Conservation (phyloP, 2,888 invertebrate species). For the Nymphalis urticae region DNA sequence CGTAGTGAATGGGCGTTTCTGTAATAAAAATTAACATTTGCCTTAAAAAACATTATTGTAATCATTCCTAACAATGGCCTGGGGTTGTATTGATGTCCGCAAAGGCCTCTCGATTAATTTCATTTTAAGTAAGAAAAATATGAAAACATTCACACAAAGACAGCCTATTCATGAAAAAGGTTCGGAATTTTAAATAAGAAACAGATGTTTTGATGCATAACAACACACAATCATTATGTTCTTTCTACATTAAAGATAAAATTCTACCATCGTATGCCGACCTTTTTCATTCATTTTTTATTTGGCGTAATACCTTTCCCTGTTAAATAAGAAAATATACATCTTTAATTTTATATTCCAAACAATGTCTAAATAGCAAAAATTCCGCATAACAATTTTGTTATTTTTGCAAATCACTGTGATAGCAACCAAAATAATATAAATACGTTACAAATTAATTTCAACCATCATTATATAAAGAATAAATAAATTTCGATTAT, state of each 20-base stretch:
- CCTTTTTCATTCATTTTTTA: slow-evolving; percentile 25
- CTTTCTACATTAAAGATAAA: slow-evolving; percentile 32
- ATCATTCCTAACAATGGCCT: slow-evolving; percentile 74
- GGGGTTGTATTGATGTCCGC: slow-evolving; percentile 74
- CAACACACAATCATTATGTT: slow-evolving; percentile 38
- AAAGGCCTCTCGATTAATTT: slow-evolving; percentile 74
- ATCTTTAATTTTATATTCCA: neutral
- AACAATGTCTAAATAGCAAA: neutral
- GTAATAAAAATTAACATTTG: slow-evolving; percentile 78
- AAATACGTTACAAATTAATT: too few relatives aligned
- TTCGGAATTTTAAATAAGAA: slow-evolving; percentile 58
- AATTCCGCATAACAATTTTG: too few relatives aligned
- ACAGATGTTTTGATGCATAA: slow-evolving; percentile 51
- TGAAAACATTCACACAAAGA: slow-evolving; percentile 45
- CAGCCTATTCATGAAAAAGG: slow-evolving; percentile 54
- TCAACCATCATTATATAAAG: too few relatives aligned
- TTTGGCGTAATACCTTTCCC: slow-evolving; percentile 25
- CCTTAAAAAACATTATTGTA: slow-evolving; percentile 72
- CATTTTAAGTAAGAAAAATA: slow-evolving; percentile 67
- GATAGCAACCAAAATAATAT: too few relatives aligned
- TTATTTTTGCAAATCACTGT: too few relatives aligned
- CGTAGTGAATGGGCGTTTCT: slow-evolving; percentile 52
- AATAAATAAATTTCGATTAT: neutral
- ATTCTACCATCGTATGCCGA: slow-evolving; percentile 26
- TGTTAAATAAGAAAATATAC: slow-evolving; percentile 11